Conservation (phyloP, 2,797 vertebrate species). For the Spinibarbus caldwelli region DNA sequence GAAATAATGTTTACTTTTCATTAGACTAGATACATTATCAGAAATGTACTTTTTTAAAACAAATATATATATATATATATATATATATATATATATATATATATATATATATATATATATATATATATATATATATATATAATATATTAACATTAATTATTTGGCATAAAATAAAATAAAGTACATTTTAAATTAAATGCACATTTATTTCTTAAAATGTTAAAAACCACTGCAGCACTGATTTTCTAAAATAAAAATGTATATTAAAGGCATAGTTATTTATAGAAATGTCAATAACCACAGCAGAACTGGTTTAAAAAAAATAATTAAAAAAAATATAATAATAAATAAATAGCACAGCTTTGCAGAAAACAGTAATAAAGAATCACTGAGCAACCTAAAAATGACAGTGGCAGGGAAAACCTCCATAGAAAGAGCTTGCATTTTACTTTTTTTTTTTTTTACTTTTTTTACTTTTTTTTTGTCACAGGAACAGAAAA, state of each 20-base stretch:
- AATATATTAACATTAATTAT: no score
- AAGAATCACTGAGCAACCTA: neutral
- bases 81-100: no score
- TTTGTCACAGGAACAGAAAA: neutral
- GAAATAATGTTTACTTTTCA: neutral
- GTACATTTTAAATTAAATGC: no score
- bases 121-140: no score
- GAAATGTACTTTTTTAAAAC: neutral
- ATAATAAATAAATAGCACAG: neutral
- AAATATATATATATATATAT: neutral
- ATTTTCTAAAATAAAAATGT: neutral
- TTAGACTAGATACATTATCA: neutral
- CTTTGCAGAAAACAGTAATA: neutral
- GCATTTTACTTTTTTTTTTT: neutral
- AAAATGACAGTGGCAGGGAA: neutral
- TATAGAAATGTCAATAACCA: neutral
- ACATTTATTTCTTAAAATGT: no score
- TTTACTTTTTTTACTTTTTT: neutral
- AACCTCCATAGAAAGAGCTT: neutral
- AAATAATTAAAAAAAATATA: no score
- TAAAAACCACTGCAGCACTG: neutral
- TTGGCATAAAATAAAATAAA: no score
- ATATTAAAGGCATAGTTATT: neutral
- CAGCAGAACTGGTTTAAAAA: neutral
- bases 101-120: no score